A percentile compares a stretch with the other conserved stretches of the same genome.
These are phyloP conservation scores for Norana najaformis DNA, from an alignment of 2,888 invertebrate genomes.

Conservation along the genomic window DNA sequence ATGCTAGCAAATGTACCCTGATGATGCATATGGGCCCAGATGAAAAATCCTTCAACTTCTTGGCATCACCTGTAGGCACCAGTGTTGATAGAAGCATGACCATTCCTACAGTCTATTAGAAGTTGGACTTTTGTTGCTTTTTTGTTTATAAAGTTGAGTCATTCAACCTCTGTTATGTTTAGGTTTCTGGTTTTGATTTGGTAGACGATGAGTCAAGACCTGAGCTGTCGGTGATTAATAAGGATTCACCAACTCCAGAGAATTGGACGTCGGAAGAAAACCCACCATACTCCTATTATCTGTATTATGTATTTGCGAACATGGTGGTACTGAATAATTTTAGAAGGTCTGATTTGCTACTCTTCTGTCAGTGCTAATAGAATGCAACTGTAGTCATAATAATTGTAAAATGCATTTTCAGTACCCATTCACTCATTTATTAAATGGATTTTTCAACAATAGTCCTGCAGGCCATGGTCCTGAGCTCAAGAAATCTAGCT, in stretches of 20 bases:
- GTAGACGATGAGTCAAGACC: conserved; percentile 99
- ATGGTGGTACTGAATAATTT: conserved; percentile 92
- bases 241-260: conserved; percentile 72
- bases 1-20: no score
- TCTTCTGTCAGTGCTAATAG: not conserved
- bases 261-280: conserved; percentile 89
- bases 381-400: no score
- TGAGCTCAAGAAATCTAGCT: no score
- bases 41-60: no score
- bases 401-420: no score
- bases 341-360: conserved; percentile 65
- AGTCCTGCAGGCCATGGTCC: no score
- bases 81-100: not conserved
- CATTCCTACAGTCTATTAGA: not conserved
- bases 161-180: not conserved
- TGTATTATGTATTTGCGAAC: conserved; percentile 98
- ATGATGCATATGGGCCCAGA: no score
- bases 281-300: conserved; percentile 96
- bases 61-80: no score
- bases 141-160: not conserved
- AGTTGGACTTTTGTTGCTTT: not conserved
- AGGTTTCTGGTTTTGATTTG: conserved; percentile 96
- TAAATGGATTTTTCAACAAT: no score
- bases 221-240: conserved; percentile 86
- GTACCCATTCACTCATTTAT: no score